A percentile compares a stretch with the other conserved stretches of the same genome.
phyloP scores from a whole-genome alignment of 2,113 vertebrate species.

The Stomatorhinus ivindoensis region DNA sequence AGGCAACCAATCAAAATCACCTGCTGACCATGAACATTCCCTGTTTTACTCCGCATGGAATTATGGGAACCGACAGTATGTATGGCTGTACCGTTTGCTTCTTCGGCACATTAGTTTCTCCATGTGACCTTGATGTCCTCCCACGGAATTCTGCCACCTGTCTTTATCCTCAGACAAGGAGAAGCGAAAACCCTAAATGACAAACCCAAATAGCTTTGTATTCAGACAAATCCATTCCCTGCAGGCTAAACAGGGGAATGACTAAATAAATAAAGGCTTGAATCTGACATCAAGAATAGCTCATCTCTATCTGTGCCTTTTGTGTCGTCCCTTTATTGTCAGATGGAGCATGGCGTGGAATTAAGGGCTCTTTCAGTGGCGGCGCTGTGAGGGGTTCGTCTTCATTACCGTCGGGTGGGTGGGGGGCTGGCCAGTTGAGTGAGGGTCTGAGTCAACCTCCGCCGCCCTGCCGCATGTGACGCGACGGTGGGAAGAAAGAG shows the following conservation, averaged over 20 bases:
- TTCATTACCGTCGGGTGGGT: neutral
- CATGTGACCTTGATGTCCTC: neutral
- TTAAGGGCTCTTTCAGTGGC: neutral
- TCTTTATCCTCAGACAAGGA: neutral
- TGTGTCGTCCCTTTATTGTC: neutral
- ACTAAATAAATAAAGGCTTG: conserved; percentile 14
- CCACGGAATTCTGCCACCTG: neutral
- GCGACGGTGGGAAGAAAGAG: neutral
- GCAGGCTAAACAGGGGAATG: neutral
- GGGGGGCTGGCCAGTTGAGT: neutral
- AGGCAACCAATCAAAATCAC: neutral
- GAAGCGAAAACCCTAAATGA: neutral
- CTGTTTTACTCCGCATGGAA: neutral
- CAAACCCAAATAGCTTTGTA: neutral
- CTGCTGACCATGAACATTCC: neutral
- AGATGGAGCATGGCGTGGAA: neutral
- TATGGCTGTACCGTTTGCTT: neutral
- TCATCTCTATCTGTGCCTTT: conserved; percentile 11
- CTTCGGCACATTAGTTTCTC: neutral
- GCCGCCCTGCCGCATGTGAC: neutral
- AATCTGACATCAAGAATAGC: conserved; percentile 5
- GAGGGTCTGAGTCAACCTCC: neutral
- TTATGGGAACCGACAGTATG: neutral
- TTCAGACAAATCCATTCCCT: conserved; percentile 3
- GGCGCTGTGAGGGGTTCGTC: neutral